Conservation (phyloP, 2,113 vertebrate genomes). For the Callithrix jacchus region DNA sequence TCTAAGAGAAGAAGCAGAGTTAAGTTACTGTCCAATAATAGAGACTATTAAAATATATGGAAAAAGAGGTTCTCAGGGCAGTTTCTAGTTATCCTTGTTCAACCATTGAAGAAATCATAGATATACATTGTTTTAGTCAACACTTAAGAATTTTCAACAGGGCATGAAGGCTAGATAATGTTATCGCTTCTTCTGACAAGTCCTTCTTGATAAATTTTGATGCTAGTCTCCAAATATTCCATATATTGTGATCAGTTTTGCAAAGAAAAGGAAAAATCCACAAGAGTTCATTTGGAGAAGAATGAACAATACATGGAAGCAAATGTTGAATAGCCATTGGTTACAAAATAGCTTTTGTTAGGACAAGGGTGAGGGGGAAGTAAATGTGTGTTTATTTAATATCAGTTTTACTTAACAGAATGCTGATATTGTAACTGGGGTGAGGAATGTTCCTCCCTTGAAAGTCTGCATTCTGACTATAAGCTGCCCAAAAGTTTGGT, state of each 20-base stretch:
- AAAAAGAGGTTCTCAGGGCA: not conserved
- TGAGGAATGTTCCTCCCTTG: not conserved
- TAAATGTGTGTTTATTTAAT: not conserved
- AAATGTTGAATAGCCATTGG: not conserved
- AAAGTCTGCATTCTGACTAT: not conserved
- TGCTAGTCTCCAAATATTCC: not conserved
- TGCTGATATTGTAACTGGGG: not conserved
- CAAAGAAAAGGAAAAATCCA: not conserved
- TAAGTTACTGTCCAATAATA: constrained; percentile 18
- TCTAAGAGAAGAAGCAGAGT: constrained; percentile 45
- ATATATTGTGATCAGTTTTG: not conserved
- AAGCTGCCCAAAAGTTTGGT: not conserved
- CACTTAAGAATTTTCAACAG: not conserved
- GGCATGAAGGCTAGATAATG: not conserved
- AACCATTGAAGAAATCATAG: not conserved
- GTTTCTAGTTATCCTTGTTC: not conserved
- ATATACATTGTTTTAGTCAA: not conserved
- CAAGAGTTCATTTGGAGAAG: not conserved
- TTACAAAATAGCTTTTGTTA: not conserved
- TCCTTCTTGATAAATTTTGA: not conserved
- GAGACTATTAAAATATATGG: not conserved
- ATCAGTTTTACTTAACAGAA: not conserved
- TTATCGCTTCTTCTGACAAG: not conserved
- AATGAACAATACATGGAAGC: not conserved
- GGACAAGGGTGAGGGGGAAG: not conserved